Percentiles rank a stretch among this genome's conserved stretches.
phyloP scores from a whole-genome alignment of 2,797 vertebrate genomes.

The Tangara arthus region DNA sequence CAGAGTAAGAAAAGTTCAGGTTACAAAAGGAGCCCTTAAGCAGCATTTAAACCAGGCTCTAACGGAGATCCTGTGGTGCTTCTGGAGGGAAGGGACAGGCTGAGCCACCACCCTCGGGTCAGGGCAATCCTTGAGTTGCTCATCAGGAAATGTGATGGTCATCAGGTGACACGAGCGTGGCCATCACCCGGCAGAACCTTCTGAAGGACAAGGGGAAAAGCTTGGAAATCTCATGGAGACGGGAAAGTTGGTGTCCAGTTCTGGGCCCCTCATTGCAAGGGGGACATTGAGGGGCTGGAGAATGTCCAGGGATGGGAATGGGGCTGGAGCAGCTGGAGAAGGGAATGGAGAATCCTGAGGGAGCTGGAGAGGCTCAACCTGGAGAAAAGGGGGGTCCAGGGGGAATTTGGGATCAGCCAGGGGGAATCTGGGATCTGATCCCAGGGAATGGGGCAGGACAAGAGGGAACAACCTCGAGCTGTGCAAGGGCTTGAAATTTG shows the following conservation, averaged over 20 bases:
- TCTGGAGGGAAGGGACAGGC: background rate
- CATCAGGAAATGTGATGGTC: background rate
- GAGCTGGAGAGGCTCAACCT: background rate
- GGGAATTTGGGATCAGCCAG: fast-evolving
- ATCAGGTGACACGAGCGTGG: background rate
- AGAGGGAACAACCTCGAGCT: fast-evolving
- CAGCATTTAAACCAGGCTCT: background rate
- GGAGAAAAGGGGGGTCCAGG: background rate
- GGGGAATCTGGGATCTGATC: background rate
- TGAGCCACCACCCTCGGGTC: background rate
- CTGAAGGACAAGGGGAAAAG: background rate
- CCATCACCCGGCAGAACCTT: fast-evolving
- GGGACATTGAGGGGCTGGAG: background rate
- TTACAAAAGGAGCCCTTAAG: background rate
- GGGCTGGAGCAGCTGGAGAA: background rate
- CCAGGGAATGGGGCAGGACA: fast-evolving
- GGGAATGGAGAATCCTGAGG: background rate
- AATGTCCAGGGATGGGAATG: fast-evolving
- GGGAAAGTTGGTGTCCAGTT: background rate
- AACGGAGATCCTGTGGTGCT: fast-evolving
- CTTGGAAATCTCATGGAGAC: background rate
- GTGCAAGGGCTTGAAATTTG: background rate
- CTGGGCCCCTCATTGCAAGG: fast-evolving
- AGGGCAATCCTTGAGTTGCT: background rate
- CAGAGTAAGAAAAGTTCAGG: fast-evolving